These are phyloP conservation scores for Cirrhinus mrigala DNA, from an alignment of 2,797 vertebrate genomes.

Conservation along the genomic window DNA sequence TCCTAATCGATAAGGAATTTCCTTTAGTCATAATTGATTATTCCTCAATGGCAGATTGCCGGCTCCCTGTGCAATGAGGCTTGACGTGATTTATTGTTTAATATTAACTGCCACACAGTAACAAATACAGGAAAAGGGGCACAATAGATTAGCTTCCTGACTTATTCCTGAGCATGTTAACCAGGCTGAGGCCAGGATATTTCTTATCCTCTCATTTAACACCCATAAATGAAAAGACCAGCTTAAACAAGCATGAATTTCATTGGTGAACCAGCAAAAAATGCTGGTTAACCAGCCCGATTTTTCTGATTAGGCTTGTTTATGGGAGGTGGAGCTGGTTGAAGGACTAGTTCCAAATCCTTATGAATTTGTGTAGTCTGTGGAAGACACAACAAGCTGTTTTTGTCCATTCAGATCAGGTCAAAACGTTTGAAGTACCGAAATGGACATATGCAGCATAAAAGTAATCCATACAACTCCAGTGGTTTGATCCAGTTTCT, in stretches of 20 bases:
- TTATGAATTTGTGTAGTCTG: neutral
- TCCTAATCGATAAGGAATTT: conserved; percentile 39
- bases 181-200: neutral
- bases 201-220: conserved; percentile 11
- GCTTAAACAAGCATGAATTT: neutral
- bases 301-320: neutral
- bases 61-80: conserved; percentile 18
- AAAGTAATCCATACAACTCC: neutral
- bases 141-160: conserved; percentile 36
- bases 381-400: neutral
- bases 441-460: neutral
- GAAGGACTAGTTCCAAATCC: neutral
- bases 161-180: conserved; percentile 23
- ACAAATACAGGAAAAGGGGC: conserved; percentile 40
- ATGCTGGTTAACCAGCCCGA: neutral
- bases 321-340: neutral
- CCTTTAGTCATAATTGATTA: conserved; percentile 22
- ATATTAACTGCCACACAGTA: conserved; percentile 40
- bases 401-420: neutral
- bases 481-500: neutral
- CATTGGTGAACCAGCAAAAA: neutral
- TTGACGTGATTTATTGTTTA: conserved; percentile 35
- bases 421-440: neutral
- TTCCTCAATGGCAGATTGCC: conserved; percentile 23
- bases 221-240: neutral